Evolutionary conservation across 2,888 invertebrate genomes (phyloP), one percentile per base, ranked within the genome.

Genomic region (Caenorhabditis panamensis): DNA sequence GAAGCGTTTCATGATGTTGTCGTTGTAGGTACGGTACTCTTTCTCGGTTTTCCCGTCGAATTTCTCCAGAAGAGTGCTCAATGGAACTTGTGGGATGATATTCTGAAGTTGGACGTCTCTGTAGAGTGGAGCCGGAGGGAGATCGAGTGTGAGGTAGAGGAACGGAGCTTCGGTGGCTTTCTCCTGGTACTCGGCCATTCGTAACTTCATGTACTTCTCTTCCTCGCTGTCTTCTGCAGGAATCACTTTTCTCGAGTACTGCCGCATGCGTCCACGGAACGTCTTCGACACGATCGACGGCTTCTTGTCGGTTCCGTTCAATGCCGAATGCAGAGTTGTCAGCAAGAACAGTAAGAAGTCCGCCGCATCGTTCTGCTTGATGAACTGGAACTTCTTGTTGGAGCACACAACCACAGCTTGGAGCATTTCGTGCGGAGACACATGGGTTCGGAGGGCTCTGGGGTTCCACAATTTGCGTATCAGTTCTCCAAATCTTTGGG

Each of bases 361-460:
- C 77, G 98, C 95, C 0, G 98, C 96, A 93, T 99, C 98, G 88
- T 97, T 97, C 93, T 98, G 99, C 90, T 96, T 95, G 1, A 97
- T 99, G 91, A 99, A 97, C 92, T 99, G 98, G 91, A 98, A 99
- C 97, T 92, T 95, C 95, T 90, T 97, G 96, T 95, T 96, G 96
- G 82, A 98, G 92, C 3, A 99, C 96, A 26, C 97, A 96, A 58
- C 99, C 26, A 90, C 87, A 0, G 91, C 90, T 88, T 99, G 99
- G 26, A 99, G 93, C 98, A 99, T 99, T 93, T 99, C 99, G 91
- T 99, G 99, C 0, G 99, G 99, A 22, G 97, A 97, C 0, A 99
- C 99, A 91, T 99, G 99, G 0, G 98, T 95, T 92, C 99, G 99
- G 91, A 99, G 99, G 90, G 98, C 98, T 49, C 96, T 93, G 0